Percentiles rank a stretch among this genome's conserved stretches.
Evolutionary conservation across 2,113 vertebrate species (phyloP).

Genomic region (Piaya cayana): DNA sequence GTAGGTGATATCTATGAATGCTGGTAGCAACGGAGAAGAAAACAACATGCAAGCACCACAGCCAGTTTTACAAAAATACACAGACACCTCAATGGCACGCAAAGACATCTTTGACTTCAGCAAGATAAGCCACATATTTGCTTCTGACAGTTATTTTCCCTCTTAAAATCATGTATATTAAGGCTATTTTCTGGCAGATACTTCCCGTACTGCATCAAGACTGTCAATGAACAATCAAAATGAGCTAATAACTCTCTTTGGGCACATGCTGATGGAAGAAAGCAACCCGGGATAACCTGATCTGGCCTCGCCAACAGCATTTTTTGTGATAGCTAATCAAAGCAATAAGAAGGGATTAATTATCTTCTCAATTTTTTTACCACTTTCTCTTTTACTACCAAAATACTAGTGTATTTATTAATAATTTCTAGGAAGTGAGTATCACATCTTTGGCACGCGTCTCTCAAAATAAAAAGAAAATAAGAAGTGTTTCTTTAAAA

Average conservation of each 20-base stretch:
- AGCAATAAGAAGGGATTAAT: constrained; percentile 38
- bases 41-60: background rate
- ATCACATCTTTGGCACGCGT: background rate
- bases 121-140: background rate
- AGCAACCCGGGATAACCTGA: constrained; percentile 34
- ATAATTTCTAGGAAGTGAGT: background rate
- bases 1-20: background rate
- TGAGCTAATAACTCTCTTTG: constrained; percentile 66
- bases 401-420: background rate
- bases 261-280: constrained; percentile 30
- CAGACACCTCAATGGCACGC: background rate
- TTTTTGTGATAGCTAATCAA: constrained; percentile 41
- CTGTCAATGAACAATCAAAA: constrained; percentile 41
- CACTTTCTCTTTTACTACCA: background rate
- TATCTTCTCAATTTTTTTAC: background rate
- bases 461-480: background rate
- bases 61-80: background rate
- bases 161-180: background rate
- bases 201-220: background rate
- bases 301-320: constrained; percentile 23
- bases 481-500: background rate
- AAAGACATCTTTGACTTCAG: background rate
- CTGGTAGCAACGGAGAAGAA: background rate
- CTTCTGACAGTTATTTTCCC: background rate
- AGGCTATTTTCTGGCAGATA: constrained; percentile 31